These are phyloP conservation scores for Nannoperca australis DNA, from an alignment of 2,797 vertebrate species.

Conservation along the genomic window DNA sequence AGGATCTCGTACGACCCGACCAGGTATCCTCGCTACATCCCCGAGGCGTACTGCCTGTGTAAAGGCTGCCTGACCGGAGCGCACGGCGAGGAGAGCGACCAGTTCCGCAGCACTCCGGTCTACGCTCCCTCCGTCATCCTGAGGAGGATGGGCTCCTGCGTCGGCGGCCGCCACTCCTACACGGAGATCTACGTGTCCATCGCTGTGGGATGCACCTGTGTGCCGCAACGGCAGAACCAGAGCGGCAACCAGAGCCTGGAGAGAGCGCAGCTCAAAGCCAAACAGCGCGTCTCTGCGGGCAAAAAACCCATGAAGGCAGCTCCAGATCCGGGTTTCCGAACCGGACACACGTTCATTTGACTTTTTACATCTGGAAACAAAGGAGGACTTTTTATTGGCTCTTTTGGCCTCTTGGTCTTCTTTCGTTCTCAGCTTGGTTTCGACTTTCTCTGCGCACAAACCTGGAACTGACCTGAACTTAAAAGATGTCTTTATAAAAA, in stretches of 20 bases:
- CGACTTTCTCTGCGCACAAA: background rate
- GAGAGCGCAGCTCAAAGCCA: conserved; percentile 71
- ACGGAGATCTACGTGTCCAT: conserved; percentile 90
- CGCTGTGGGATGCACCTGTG: conserved; percentile 94
- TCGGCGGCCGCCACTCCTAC: conserved; percentile 89
- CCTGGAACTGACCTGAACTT: background rate
- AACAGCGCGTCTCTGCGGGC: conserved; percentile 45
- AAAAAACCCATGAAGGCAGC: conserved; percentile 61
- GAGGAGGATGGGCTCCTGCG: conserved; percentile 86
- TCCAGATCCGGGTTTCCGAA: background rate
- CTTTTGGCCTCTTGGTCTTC: background rate
- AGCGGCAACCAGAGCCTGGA: conserved; percentile 64
- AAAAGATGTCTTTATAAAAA: too few species aligned
- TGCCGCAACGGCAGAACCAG: conserved; percentile 82
- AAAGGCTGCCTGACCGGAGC: conserved; percentile 90
- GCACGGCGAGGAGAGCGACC: conserved; percentile 86
- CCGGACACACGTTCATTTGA: background rate
- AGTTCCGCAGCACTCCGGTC: conserved; percentile 90
- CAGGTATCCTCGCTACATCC: conserved; percentile 92
- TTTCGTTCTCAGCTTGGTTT: background rate
- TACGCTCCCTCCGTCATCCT: conserved; percentile 91
- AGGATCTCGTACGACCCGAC: conserved; percentile 91
- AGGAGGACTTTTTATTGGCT: background rate
- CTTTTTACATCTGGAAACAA: background rate
- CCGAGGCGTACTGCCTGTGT: conserved; percentile 95